These are phyloP conservation scores for Stegodyphus dumicola DNA, from an alignment of 1,140 invertebrate species.

Conservation along the genomic window DNA sequence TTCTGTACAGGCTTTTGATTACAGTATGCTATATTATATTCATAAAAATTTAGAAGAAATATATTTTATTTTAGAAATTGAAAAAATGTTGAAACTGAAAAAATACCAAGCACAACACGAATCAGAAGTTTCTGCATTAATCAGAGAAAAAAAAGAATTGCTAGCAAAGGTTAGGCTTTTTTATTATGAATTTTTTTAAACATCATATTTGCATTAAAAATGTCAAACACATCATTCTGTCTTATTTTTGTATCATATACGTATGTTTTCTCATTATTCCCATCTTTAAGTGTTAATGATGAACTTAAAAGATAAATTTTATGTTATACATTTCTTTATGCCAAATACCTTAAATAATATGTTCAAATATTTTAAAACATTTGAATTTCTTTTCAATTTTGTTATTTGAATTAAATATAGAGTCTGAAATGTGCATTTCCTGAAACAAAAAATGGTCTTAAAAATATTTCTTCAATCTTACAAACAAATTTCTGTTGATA, in stretches of 20 bases:
- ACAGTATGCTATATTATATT: background rate
- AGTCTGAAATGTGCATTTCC: no score
- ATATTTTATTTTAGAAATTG: background rate
- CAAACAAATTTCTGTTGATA: no score
- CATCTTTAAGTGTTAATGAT: background rate
- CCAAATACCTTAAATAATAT: no score
- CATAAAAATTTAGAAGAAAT: no score
- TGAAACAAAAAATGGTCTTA: no score
- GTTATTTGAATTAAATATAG: no score
- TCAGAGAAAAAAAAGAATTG: constrained; percentile 36
- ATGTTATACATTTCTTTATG: background rate
- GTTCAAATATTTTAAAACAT: no score
- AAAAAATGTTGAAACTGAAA: constrained; percentile 22
- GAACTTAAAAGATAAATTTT: background rate
- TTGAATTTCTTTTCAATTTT: no score
- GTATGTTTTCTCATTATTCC: background rate
- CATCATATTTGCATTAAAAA: background rate
- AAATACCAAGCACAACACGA: constrained; percentile 24
- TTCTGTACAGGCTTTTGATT: background rate
- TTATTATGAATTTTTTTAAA: background rate
- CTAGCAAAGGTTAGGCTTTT: constrained; percentile 36
- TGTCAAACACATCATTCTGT: background rate
- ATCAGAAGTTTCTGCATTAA: constrained; percentile 21
- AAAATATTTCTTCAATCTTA: no score
- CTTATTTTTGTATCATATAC: background rate